Evolutionary conservation across 2,888 invertebrate genomes (phyloP).

Genomic region (Eilema depressum): DNA sequence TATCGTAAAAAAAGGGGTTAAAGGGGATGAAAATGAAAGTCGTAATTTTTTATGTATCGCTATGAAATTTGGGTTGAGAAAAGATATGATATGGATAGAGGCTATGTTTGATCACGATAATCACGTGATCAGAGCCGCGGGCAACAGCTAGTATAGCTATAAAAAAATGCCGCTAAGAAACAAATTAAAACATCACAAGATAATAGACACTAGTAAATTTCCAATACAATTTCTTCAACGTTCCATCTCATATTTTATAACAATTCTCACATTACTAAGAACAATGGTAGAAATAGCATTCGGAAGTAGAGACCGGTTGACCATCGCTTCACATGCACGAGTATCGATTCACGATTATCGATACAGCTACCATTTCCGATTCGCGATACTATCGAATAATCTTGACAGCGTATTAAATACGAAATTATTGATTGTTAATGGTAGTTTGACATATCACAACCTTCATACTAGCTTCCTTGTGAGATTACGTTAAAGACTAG

Average conservation of each 20-base stretch:
- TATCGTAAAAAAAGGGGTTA: no score
- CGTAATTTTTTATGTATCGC: no score
- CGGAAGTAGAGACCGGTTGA: conserved; percentile 51
- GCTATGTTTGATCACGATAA: no score
- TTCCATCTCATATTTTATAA: background rate
- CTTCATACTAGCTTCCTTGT: conserved; percentile 48
- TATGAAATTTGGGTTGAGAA: no score
- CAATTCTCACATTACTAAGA: conserved; percentile 8
- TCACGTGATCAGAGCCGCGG: no score
- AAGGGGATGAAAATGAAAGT: no score
- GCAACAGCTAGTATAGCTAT: background rate
- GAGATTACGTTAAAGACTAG: conserved; percentile 29
- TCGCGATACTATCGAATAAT: conserved; percentile 51
- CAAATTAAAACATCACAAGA: background rate
- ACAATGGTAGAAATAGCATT: conserved; percentile 34
- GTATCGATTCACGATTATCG: conserved; percentile 54
- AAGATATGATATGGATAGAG: no score
- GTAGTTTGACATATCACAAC: conserved; percentile 42
- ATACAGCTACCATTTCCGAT: conserved; percentile 49
- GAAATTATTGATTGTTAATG: conserved; percentile 40
- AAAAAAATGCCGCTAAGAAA: background rate
- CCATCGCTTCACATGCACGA: conserved; percentile 42
- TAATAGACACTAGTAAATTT: background rate
- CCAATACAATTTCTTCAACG: background rate
- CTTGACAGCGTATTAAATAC: conserved; percentile 47